A percentile compares a stretch with the other conserved stretches of the same genome.
phyloP scores from a whole-genome alignment of 1,140 invertebrate species.

The Coenobita brevimanus region DNA sequence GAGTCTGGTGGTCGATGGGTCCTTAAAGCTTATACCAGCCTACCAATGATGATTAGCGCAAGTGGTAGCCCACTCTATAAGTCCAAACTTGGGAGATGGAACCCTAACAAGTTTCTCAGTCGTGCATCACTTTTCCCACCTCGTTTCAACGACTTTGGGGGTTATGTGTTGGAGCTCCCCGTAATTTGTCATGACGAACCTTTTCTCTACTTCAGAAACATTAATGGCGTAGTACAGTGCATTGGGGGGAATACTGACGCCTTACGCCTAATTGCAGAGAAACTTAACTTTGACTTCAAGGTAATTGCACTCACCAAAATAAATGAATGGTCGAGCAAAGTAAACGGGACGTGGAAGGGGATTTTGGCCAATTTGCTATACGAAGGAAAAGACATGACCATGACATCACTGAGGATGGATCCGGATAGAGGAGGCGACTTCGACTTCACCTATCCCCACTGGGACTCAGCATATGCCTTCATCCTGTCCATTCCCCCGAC shows the following conservation, averaged over 20 bases:
- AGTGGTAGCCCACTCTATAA: not conserved
- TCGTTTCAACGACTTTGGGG: slow-evolving; percentile 13
- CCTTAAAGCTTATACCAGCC: slow-evolving; percentile 16
- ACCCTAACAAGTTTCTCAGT: not conserved
- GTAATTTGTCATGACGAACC: slow-evolving; percentile 37
- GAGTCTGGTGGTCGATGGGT: not conserved
- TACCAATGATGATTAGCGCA: not conserved
- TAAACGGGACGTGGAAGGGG: slow-evolving; percentile 43
- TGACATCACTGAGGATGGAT: slow-evolving; percentile 13
- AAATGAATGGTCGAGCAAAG: slow-evolving; percentile 6
- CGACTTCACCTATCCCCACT: slow-evolving; percentile 33
- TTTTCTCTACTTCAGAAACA: slow-evolving; percentile 16
- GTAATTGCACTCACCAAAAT: too few species aligned
- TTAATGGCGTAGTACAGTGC: not conserved
- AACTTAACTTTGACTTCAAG: slow-evolving; percentile 6
- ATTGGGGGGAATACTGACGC: slow-evolving; percentile 12
- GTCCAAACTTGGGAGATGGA: slow-evolving; percentile 23
- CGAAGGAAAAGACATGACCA: not conserved
- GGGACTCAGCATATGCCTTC: slow-evolving; percentile 7
- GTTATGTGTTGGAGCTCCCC: not conserved
- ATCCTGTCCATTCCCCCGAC: slow-evolving; percentile 23
- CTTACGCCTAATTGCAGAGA: slow-evolving; percentile 8
- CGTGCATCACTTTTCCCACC: slow-evolving; percentile 18
- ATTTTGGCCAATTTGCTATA: slow-evolving; percentile 23
- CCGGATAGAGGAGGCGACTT: slow-evolving; percentile 26